Conservation (phyloP, 2,113 vertebrate genomes). For the Actenoides lindsayi region DNA sequence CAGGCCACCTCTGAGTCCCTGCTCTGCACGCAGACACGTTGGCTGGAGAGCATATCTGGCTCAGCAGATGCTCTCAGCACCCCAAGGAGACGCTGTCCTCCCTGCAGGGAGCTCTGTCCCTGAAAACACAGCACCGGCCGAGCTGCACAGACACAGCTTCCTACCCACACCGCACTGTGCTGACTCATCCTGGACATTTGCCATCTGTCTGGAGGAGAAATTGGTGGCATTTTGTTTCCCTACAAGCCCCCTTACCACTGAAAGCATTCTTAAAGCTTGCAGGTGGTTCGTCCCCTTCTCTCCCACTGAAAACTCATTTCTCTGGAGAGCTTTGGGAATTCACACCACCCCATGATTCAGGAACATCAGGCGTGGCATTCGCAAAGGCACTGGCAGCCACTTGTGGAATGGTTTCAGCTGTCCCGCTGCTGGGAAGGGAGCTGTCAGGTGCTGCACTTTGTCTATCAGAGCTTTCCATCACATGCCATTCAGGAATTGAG, state of each 20-base stretch:
- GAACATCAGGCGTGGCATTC: not conserved
- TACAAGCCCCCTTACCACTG: not conserved
- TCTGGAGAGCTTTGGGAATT: not conserved
- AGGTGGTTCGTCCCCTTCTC: not conserved
- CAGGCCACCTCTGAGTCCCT: not conserved
- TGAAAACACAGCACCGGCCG: accelerated
- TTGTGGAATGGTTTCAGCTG: not conserved
- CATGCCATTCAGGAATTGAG: not conserved
- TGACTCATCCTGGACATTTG: conserved; percentile 37
- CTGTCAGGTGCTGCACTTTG: not conserved
- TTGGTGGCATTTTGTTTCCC: accelerated
- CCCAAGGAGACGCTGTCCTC: not conserved
- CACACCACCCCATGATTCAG: accelerated
- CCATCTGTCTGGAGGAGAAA: conserved; percentile 14
- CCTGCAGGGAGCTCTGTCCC: not conserved
- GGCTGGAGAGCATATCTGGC: not conserved
- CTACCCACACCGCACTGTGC: not conserved
- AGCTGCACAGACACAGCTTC: not conserved
- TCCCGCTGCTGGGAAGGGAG: not conserved
- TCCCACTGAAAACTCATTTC: not conserved
- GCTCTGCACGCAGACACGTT: not conserved
- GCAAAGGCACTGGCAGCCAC: accelerated
- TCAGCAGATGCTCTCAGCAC: not conserved
- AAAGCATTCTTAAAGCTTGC: not conserved
- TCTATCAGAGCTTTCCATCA: not conserved